phyloP scores from a whole-genome alignment of 2,113 vertebrate species.

The Protomyctophum bolini region DNA sequence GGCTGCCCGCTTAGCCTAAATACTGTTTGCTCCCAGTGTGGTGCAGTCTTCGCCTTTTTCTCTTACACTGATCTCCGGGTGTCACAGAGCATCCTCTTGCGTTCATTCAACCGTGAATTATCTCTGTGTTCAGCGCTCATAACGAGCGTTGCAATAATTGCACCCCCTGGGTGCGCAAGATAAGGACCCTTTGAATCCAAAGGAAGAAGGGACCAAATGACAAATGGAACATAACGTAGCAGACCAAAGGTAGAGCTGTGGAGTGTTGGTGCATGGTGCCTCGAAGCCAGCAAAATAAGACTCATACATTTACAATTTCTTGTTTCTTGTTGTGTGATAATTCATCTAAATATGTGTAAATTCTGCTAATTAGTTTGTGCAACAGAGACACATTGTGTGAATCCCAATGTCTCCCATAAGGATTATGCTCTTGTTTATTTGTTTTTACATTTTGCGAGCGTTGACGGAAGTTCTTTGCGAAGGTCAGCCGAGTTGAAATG shows the following conservation, averaged over 20 bases:
- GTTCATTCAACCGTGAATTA: constrained; percentile 56
- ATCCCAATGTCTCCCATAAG: neutral
- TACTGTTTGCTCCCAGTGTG: neutral
- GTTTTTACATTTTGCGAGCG: neutral
- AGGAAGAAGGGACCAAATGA: constrained; percentile 19
- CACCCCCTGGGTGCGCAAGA: constrained; percentile 44
- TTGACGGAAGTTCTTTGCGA: constrained; percentile 17
- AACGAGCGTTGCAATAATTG: constrained; percentile 51
- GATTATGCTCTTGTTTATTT: neutral
- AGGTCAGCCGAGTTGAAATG: constrained; percentile 42
- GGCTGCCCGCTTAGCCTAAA: neutral
- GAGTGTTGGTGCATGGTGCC: constrained; percentile 6
- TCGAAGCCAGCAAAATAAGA: constrained; percentile 30
- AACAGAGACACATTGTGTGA: neutral
- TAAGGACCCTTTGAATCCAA: constrained; percentile 30
- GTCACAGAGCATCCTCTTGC: constrained; percentile 31
- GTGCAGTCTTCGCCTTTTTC: neutral
- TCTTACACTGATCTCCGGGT: constrained; percentile 35
- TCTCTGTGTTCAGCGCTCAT: constrained; percentile 40
- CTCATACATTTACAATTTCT: constrained; percentile 16
- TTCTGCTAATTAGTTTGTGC: neutral
- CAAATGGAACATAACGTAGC: constrained; percentile 32
- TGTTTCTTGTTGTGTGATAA: neutral
- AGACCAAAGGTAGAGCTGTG: constrained; percentile 10
- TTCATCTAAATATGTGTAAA: neutral